A percentile compares a stretch with the other conserved stretches of the same genome.
These are phyloP conservation scores for Miniopterus natalensis DNA, from an alignment of 2,113 vertebrate genomes.

Conservation along the genomic window DNA sequence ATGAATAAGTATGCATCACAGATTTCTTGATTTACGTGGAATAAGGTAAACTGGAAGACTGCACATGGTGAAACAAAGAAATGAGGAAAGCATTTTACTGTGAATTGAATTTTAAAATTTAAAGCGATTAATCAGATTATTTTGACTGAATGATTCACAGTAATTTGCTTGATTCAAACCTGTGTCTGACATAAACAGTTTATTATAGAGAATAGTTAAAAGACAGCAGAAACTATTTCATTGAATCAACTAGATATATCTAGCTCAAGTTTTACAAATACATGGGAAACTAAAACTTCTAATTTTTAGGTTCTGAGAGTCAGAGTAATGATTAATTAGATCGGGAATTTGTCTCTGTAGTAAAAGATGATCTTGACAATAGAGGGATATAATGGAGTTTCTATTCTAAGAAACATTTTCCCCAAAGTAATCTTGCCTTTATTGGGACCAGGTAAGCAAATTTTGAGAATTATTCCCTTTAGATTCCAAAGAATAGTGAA, in stretches of 20 bases:
- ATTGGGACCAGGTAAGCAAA: slow-evolving; percentile 70
- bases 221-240: background rate
- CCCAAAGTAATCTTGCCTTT: slow-evolving; percentile 77
- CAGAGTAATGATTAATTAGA: slow-evolving; percentile 74
- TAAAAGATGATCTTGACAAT: slow-evolving; percentile 73
- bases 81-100: background rate
- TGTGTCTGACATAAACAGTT: background rate
- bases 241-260: background rate
- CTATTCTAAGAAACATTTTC: slow-evolving; percentile 80
- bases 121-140: slow-evolving; percentile 46
- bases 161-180: slow-evolving; percentile 48
- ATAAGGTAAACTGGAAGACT: background rate
- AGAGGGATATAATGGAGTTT: slow-evolving; percentile 80
- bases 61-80: background rate
- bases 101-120: slow-evolving; percentile 44
- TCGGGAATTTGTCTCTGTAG: slow-evolving; percentile 75
- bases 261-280: slow-evolving; percentile 24
- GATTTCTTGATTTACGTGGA: background rate
- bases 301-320: slow-evolving; percentile 59
- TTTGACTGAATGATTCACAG: slow-evolving; percentile 1
- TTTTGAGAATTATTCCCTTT: slow-evolving; percentile 72
- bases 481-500: slow-evolving; percentile 60
- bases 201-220: background rate
- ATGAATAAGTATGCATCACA: background rate
- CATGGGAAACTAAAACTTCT: slow-evolving; percentile 39